Evolutionary conservation across 2,888 invertebrate genomes (phyloP).

Genomic region (Pyralis farinalis): DNA sequence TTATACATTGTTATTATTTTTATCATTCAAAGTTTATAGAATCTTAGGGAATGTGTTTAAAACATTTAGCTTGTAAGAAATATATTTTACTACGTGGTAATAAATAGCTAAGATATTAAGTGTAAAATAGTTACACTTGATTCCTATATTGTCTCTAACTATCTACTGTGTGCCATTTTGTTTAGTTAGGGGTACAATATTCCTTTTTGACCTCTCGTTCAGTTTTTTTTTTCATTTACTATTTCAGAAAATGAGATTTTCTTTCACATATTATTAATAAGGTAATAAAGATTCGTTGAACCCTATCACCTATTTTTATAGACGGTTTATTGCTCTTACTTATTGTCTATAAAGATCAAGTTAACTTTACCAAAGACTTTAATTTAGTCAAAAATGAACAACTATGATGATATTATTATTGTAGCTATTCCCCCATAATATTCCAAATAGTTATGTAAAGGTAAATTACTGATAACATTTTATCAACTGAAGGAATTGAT

Average conservation of each 20-base stretch:
- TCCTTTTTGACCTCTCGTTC: no score
- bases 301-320: no score
- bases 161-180: slow-evolving; percentile 18
- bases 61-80: neutral
- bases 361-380: slow-evolving; percentile 14
- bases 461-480: slow-evolving; percentile 25
- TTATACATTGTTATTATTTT: neutral
- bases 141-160: slow-evolving; percentile 1
- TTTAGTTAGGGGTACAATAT: neutral
- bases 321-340: no score
- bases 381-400: slow-evolving; percentile 3
- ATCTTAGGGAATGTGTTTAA: neutral
- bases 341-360: no score
- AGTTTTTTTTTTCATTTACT: no score
- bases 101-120: neutral
- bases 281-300: no score
- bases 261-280: no score
- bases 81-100: slow-evolving; percentile 7
- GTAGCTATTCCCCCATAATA: neutral
- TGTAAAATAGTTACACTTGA: slow-evolving; percentile 6
- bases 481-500: slow-evolving; percentile 63
- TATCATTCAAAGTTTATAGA: neutral
- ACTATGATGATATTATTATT: neutral
- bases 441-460: slow-evolving; percentile 8
- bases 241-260: no score